These are phyloP conservation scores for Yponomeuta malinellus DNA, from an alignment of 2,888 invertebrate species.

Conservation along the genomic window DNA sequence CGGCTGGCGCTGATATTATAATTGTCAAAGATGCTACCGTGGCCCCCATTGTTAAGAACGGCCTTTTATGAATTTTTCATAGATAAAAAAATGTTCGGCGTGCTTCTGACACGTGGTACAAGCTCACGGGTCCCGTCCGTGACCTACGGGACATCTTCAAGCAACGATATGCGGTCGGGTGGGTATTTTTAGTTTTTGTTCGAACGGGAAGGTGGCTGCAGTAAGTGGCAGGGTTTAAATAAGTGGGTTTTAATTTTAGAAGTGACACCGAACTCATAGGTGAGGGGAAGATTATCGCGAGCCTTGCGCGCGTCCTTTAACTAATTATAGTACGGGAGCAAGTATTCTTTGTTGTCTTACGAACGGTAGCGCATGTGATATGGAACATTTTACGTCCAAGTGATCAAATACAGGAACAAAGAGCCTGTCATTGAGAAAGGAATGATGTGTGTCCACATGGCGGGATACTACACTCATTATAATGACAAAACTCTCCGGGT, in stretches of 20 bases:
- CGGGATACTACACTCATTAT: conserved; percentile 50
- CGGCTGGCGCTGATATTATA: conserved; percentile 60
- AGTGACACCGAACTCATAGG: conserved; percentile 58
- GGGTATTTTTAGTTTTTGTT: conserved; percentile 73
- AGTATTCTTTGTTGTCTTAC: neutral
- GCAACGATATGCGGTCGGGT: conserved; percentile 62
- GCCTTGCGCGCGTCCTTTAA: conserved; percentile 62
- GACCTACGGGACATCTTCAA: conserved; percentile 74
- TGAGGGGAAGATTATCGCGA: conserved; percentile 67
- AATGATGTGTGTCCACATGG: conserved; percentile 47
- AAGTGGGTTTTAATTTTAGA: conserved; percentile 74
- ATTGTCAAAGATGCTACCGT: conserved; percentile 76
- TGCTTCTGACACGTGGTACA: conserved; percentile 73
- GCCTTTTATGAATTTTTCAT: conserved; percentile 72
- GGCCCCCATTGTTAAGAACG: conserved; percentile 62
- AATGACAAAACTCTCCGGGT: conserved; percentile 55
- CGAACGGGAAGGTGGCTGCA: conserved; percentile 59
- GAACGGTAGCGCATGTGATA: neutral
- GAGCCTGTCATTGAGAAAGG: conserved; percentile 22
- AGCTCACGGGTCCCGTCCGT: conserved; percentile 55
- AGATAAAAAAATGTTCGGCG: conserved; percentile 74
- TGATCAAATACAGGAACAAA: conserved; percentile 36
- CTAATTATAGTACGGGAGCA: conserved; percentile 20
- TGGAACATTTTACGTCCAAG: conserved; percentile 20
- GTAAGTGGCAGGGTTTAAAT: conserved; percentile 71